Evolutionary conservation across 2,888 invertebrate species (phyloP), one percentile per base, ranked within the genome.

Genomic region (Fissipunctia ypsillon): DNA sequence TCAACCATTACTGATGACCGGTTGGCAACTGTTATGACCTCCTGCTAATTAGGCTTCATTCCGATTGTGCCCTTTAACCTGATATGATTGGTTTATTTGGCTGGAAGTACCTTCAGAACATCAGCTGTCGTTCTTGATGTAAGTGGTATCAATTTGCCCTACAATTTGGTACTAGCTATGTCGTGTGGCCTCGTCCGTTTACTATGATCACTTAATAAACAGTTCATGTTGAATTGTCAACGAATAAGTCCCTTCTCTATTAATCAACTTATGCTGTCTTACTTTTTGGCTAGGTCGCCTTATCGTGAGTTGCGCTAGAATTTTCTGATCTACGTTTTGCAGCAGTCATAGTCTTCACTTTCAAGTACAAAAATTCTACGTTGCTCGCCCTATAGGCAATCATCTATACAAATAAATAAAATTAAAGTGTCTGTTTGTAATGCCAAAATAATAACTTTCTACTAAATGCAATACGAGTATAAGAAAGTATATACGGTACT

Each of bases 61-160:
- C 43, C 59, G 19, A 35, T 22, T n/a, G 31, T 41, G 35, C 35
- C 56, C 76, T 80, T 56, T 74, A 60, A 56, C 75, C 59, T 69
- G 31, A n/a, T 45, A 16, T 57, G 69, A 81, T 79, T 79, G 56
- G 35, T 52, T 75, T 61, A 80, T 75, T 80, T 57, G 35, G n/a
- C 45, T 76, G 41, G 41, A 19, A 61, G 81, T 76, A 76, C 57
- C 45, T 59, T 59, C 48, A 31, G 52, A 35, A 75, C 48, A 54
- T 66, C 28, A 52, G 69, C 67, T 68, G 66, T 31, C 28, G n/a
- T 57, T 54, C 48, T 56, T 50, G 16, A 54, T 56, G 22, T 60
- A 67, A 66, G n/a, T 68, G 19, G 57, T 31, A 60, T 68, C 28
- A 69, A 69, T 75, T 75, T 75, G 75, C 25, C 41, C 38, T 75